Base-by-base conservation (phyloP, 2,797 vertebrate species). In the Tragelaphus eurycerus region DNA sequence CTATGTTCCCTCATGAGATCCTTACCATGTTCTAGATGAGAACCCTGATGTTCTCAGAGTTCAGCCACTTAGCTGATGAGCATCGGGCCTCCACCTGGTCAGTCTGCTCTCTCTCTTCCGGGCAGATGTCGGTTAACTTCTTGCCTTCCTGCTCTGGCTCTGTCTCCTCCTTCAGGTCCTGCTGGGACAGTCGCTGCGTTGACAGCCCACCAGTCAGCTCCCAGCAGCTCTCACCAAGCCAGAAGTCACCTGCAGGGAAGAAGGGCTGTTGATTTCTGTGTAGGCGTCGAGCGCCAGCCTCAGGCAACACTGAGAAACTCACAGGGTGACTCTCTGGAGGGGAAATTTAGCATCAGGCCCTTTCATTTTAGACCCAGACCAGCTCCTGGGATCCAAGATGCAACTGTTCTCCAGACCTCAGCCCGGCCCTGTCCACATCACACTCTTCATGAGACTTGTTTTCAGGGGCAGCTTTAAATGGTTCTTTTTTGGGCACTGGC, bases 251-350 rank as follows among this genome's bases (percentile, higher is more conserved):
- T 7, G 57, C 83, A 46, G 62, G 57, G 82, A 29, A 82, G 60
- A 76, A 93, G 86, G 93, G 64, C 79, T 90, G 90, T 23, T 0
- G 86, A n/a, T 12, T 89, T 43, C 2, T 29, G 55, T 23, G 67
- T 16, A 3, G n/a, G 57, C 6, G 4, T 31, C 1, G 0, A 79
- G 87, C 31, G 9, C 50, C 46, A 13, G 90, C 97, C 84, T 1
- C 14, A 64, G 48, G 93, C 93, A n/a, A 43, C 23, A 1, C 83
- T 90, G 89, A 85, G 78, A 95, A 85, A 85, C 50, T 3, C 67
- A 12, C 27, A 13, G 34, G 38, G 31, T 50, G 9, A 29, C 50
- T 60, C 82, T 52, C 38, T 11, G 34, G 76, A 87, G 82, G 76
- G 48, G 11, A 64, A 43, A 17, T 84, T 15, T 38, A 31, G 31